Conservation (phyloP, 2,797 vertebrate species). For the Molothrus ater region DNA sequence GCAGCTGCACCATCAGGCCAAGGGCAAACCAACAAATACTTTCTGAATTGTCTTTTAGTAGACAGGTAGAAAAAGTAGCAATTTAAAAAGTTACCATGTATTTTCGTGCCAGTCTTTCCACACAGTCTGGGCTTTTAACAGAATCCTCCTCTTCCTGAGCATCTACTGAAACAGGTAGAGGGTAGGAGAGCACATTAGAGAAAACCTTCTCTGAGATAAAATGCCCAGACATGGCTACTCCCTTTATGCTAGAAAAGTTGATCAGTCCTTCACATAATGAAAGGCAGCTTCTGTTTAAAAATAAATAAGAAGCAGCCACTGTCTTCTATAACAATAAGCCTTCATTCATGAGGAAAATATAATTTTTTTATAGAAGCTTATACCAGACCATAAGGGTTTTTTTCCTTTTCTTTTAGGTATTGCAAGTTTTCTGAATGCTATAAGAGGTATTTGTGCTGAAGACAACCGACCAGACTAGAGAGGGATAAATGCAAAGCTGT, state of each 20-base stretch:
- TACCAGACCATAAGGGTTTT: too few relatives aligned
- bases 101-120: slow-evolving; percentile 77
- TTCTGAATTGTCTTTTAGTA: not conserved
- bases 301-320: not conserved
- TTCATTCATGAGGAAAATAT: not conserved
- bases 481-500: not conserved
- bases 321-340: not conserved
- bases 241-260: not conserved
- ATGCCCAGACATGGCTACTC: not conserved
- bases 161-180: slow-evolving; percentile 38
- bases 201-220: not conserved
- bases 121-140: slow-evolving; percentile 37
- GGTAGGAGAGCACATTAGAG: not conserved
- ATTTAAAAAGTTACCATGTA: slow-evolving; percentile 77
- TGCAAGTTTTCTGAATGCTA: not conserved
- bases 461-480: not conserved
- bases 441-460: not conserved
- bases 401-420: not conserved
- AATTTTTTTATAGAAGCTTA: not conserved
- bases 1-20: not conserved
- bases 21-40: not conserved
- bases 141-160: slow-evolving; percentile 39
- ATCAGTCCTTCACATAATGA: not conserved
- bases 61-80: not conserved
- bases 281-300: not conserved